Base-by-base conservation (phyloP, 1,140 invertebrate genomes). In the Magallana ariakensis region DNA sequence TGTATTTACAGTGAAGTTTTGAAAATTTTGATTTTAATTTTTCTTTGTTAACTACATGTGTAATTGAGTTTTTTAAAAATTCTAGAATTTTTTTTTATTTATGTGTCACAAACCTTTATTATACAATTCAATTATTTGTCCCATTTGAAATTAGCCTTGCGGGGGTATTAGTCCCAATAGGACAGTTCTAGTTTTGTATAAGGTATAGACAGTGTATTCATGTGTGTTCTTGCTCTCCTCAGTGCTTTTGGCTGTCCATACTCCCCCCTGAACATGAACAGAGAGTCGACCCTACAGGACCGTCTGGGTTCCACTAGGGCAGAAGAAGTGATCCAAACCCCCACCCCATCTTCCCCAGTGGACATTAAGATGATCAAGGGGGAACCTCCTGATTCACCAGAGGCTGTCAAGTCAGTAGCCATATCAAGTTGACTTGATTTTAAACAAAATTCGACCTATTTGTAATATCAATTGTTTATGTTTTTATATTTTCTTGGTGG, bases 231-330 rank as follows among this genome's bases (percentile, higher is more conserved):
- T n/a, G 2, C 33, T 46, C 33, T 58, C 26, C 10, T 92, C 89
- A 95, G 96, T 88, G 95, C 96, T 22, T 96, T 97, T 91, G 96
- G 97, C 46, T 99, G 98, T 95, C 98, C 98, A 0, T 99, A 98
- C 95, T 96, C 97, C 2, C 92, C 95, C 5, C 94, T 96, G 87
- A 97, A 97, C 95, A 95, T 97, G 85, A 95, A 96, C 91, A 96
- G 96, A 92, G 96, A 96, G 26, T 94, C 94, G 54, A 90, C 91
- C 33, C 87, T 94, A 9, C 93, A 93, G 62, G 94, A 94, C 85
- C 90, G 95, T 33, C 90, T 95, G 16, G 93, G 92, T 4, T 91
- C 92, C 15, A 91, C 91, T 1, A 82, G 92, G 60, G 86, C 87
- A 33, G 93, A 93, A 66, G 92, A 93, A 55, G 89, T 89, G 15